These are phyloP conservation scores for Volucella inanis DNA, from an alignment of 2,888 invertebrate genomes.

Conservation along the genomic window DNA sequence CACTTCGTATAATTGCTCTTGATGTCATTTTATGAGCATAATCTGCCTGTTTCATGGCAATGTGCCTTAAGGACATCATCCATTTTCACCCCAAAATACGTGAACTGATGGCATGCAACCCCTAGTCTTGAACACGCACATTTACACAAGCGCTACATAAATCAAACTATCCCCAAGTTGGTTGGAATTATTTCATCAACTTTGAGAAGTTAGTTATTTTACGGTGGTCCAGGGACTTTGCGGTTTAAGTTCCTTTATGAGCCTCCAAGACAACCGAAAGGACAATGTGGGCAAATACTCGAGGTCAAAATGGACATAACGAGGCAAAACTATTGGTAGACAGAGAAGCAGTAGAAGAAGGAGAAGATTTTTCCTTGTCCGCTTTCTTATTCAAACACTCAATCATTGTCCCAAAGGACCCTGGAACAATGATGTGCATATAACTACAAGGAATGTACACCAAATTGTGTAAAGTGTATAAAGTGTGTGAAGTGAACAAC, in stretches of 20 bases:
- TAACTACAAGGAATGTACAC: constrained; percentile 21
- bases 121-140: too few species aligned
- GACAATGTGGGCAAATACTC: constrained; percentile 34
- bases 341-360: neutral
- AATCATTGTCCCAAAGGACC: constrained; percentile 48
- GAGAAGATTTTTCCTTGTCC: constrained; percentile 23
- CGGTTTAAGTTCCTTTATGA: constrained; percentile 33
- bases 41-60: too few species aligned
- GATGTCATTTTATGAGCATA: too few species aligned
- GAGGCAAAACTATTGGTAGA: constrained; percentile 32
- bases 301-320: constrained; percentile 51
- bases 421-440: constrained; percentile 7
- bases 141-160: constrained; percentile 16
- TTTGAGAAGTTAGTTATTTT: constrained; percentile 51
- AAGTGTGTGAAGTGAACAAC: constrained; percentile 52
- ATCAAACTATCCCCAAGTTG: constrained; percentile 63
- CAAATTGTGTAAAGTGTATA: neutral
- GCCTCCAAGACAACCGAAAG: neutral
- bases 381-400: constrained; percentile 38
- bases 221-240: constrained; percentile 35
- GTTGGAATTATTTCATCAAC: constrained; percentile 65
- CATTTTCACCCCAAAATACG: neutral
- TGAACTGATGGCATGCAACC: neutral
- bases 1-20: too few species aligned
- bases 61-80: neutral